Conservation (phyloP, 2,113 vertebrate species). For the Hyperopisus bebe region DNA sequence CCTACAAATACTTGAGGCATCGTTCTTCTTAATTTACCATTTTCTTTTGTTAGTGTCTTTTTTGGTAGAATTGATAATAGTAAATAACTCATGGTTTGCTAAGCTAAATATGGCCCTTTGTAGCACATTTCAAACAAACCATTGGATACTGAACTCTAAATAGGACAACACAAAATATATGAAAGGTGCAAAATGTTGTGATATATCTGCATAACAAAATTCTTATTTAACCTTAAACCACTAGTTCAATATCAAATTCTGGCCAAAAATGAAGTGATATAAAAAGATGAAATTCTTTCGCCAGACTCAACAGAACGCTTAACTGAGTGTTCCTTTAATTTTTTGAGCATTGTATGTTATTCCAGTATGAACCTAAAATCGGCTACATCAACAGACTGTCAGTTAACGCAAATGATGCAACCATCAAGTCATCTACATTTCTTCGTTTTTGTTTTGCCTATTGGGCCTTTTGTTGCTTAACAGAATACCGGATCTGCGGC, state of each 20-base stretch:
- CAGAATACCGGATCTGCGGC: no score
- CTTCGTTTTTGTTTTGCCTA: no score
- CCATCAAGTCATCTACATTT: no score
- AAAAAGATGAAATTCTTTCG: not conserved
- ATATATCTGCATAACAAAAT: not conserved
- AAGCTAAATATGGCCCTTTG: not conserved
- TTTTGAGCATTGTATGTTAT: not conserved
- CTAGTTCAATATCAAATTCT: not conserved
- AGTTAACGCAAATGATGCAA: not conserved
- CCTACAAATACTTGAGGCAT: not conserved
- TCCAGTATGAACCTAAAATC: not conserved
- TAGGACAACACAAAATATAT: not conserved
- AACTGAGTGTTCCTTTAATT: no score
- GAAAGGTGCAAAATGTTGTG: not conserved
- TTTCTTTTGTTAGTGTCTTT: not conserved
- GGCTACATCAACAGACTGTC: not conserved
- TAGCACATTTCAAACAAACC: not conserved
- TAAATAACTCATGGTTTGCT: not conserved
- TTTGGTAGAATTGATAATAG: not conserved
- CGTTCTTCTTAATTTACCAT: not conserved
- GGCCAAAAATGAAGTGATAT: not conserved
- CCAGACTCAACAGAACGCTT: not conserved
- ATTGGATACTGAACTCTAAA: not conserved
- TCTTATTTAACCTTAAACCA: not conserved
- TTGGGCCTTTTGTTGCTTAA: no score